A percentile compares a stretch with the other conserved stretches of the same genome.
These are phyloP conservation scores for Ameiurus melas DNA, from an alignment of 2,113 vertebrate genomes.

Conservation along the genomic window DNA sequence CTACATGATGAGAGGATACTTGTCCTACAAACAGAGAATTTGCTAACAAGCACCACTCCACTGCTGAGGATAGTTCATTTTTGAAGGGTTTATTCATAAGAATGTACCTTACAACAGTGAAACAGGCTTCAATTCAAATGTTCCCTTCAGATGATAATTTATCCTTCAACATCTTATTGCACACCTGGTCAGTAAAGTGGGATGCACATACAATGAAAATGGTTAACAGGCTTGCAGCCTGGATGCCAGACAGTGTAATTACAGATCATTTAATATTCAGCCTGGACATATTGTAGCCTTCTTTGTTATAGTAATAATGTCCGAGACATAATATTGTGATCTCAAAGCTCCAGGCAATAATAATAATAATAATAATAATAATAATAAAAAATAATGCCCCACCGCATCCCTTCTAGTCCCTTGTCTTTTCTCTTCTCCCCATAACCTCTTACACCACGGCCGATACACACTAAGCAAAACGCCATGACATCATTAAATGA, in stretches of 20 bases:
- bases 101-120: not conserved
- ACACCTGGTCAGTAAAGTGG: conserved; percentile 36
- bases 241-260: conserved; percentile 21
- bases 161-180: conserved; percentile 3
- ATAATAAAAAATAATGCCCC: not conserved
- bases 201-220: conserved; percentile 34
- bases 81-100: conserved; percentile 43
- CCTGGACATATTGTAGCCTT: not conserved
- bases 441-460: not conserved
- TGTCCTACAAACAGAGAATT: conserved; percentile 1
- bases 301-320: not conserved
- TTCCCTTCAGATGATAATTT: conserved; percentile 48
- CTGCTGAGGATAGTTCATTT: not conserved
- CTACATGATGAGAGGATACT: not conserved
- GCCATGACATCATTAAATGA: not conserved
- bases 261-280: not conserved
- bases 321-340: not conserved
- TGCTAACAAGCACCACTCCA: conserved; percentile 6
- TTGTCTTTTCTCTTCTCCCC: not conserved
- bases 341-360: not conserved
- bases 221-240: conserved; percentile 3
- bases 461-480: not conserved
- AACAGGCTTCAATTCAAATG: conserved; percentile 11
- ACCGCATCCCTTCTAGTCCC: not conserved
- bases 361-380: not conserved